Percentiles rank a stretch among this genome's conserved stretches.
Evolutionary conservation across 2,797 vertebrate species (phyloP).

Genomic region (Vultur gryphus): DNA sequence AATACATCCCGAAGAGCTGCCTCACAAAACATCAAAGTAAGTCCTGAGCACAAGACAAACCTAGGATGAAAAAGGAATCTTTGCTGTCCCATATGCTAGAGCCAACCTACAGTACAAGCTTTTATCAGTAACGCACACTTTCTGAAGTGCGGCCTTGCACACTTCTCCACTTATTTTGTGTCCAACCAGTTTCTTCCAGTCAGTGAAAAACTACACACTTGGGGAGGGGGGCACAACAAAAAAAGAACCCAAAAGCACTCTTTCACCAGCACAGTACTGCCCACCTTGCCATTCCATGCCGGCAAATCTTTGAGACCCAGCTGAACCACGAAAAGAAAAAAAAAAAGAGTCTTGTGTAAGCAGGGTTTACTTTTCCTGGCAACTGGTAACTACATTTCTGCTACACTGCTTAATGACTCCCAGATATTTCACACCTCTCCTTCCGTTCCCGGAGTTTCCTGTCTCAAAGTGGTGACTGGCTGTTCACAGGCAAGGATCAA

Average conservation of each 20-base stretch:
- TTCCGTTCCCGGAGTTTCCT: neutral
- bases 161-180: neutral
- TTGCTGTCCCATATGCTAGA: neutral
- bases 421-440: constrained; percentile 52
- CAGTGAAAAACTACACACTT: neutral
- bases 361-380: neutral
- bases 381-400: neutral
- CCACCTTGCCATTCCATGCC: accelerated
- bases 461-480: neutral
- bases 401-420: neutral
- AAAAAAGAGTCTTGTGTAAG: neutral
- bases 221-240: too few species aligned
- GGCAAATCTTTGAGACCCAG: neutral
- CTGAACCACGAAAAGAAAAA: neutral
- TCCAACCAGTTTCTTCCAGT: neutral
- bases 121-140: accelerated
- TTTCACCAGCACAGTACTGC: neutral
- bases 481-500: constrained; percentile 3
- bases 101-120: neutral
- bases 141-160: neutral
- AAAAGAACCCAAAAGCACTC: neutral
- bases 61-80: neutral
- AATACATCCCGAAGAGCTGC: neutral
- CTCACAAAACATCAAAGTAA: neutral
- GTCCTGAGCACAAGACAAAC: neutral